Conservation (phyloP, 2,113 vertebrate species). For the Podarcis cretensis region DNA sequence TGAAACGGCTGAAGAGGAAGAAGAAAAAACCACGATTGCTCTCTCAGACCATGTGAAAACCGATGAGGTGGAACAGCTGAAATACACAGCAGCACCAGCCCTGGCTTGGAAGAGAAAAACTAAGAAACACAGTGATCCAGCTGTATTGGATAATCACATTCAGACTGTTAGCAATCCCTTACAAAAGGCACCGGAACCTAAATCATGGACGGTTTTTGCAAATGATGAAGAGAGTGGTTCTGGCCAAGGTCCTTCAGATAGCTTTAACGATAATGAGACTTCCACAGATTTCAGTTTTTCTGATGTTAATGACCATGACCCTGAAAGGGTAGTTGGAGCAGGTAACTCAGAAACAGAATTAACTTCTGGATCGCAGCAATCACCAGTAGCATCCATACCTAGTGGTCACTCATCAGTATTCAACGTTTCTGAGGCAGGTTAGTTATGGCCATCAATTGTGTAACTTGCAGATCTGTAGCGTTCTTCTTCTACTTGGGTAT, state of each 20-base stretch:
- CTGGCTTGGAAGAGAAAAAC: conserved; percentile 43
- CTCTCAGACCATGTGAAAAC: conserved; percentile 60
- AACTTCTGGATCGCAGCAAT: conserved; percentile 72
- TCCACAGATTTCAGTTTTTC: conserved; percentile 96
- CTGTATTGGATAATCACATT: conserved; percentile 77
- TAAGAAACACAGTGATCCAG: conserved; percentile 49
- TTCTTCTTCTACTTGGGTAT: conserved; percentile 53
- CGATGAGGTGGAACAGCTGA: conserved; percentile 37
- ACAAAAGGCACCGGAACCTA: conserved; percentile 69
- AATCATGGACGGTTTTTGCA: conserved; percentile 80
- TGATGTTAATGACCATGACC: conserved; percentile 83
- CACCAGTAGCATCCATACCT: conserved; percentile 75
- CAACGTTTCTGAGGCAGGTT: conserved; percentile 84
- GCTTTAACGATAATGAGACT: conserved; percentile 92
- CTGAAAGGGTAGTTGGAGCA: conserved; percentile 82
- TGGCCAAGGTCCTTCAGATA: conserved; percentile 85
- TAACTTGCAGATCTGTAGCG: conserved; percentile 49
- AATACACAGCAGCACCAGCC: conserved; percentile 43
- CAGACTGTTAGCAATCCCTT: conserved; percentile 64
- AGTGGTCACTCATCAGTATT: conserved; percentile 74
- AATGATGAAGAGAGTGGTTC: conserved; percentile 92
- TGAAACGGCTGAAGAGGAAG: conserved; percentile 71
- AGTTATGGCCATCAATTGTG: conserved; percentile 70
- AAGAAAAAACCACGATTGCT: conserved; percentile 47
- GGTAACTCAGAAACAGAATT: conserved; percentile 85